Conservation (phyloP, 2,797 vertebrate species). For the Chanos chanos region DNA sequence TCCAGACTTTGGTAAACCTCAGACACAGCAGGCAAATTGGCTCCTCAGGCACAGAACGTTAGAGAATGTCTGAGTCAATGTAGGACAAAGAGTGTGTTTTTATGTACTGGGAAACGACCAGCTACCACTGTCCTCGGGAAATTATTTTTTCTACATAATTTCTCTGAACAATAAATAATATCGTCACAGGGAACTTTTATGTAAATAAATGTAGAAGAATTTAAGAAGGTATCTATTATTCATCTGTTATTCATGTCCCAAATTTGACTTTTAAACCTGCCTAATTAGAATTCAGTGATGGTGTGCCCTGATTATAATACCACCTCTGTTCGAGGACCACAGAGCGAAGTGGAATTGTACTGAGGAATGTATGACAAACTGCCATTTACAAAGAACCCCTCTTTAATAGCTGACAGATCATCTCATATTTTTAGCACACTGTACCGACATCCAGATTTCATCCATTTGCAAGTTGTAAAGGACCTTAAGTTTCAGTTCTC, state of each 20-base stretch:
- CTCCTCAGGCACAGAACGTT: slow-evolving; percentile 55
- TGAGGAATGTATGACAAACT: slow-evolving; percentile 59
- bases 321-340: slow-evolving; percentile 49
- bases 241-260: slow-evolving; percentile 10
- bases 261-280: slow-evolving; percentile 10
- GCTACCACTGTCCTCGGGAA: slow-evolving; percentile 24
- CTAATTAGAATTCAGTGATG: slow-evolving; percentile 9
- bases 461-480: slow-evolving; percentile 33
- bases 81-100: slow-evolving; percentile 55
- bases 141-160: slow-evolving; percentile 27
- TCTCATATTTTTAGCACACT: slow-evolving; percentile 56
- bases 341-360: slow-evolving; percentile 50
- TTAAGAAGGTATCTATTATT: too few species aligned
- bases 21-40: slow-evolving; percentile 59
- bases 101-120: slow-evolving; percentile 50
- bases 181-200: slow-evolving; percentile 15
- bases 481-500: slow-evolving; percentile 34
- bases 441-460: slow-evolving; percentile 38
- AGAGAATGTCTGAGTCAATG: slow-evolving; percentile 26
- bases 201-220: too few species aligned
- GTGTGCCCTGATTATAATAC: slow-evolving; percentile 51
- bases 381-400: slow-evolving; percentile 56
- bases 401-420: slow-evolving; percentile 45
- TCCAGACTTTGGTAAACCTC: slow-evolving; percentile 56
- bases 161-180: slow-evolving; percentile 31